Evolutionary conservation across 35 echinoderm and acorn worm species (phyloP).

Genomic region (Eucidaris tribuloides): DNA sequence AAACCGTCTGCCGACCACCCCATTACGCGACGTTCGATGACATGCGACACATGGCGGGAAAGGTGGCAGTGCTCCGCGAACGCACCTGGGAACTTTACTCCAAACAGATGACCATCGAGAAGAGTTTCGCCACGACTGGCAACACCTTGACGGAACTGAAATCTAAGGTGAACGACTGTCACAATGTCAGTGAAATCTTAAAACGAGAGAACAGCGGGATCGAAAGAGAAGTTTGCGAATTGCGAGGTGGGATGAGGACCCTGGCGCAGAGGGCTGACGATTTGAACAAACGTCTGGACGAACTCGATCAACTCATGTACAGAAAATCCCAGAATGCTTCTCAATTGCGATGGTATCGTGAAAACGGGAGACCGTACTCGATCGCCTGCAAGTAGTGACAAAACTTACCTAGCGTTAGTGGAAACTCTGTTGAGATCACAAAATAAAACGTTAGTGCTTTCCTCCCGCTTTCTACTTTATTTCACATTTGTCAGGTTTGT

Average conservation of each 20-base stretch:
- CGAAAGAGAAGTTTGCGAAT: not conserved
- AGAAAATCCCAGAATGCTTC: not conserved
- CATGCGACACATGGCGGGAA: slow-evolving; percentile 20
- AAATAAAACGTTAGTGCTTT: no score
- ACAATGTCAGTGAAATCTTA: not conserved
- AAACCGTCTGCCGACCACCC: not conserved
- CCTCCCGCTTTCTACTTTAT: no score
- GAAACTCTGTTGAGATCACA: no score
- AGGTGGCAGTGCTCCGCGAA: slow-evolving; percentile 13
- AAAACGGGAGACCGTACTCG: not conserved
- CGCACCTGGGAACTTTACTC: slow-evolving; percentile 15
- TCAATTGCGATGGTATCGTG: not conserved
- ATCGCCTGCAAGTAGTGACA: not conserved
- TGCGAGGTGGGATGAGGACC: slow-evolving; percentile 6
- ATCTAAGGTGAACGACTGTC: not conserved
- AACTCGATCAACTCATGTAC: not conserved
- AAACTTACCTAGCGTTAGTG: no score
- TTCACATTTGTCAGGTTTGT: no score
- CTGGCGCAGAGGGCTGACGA: not conserved
- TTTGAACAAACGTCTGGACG: slow-evolving; percentile 13
- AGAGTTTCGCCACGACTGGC: slow-evolving; percentile 6
- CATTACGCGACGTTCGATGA: slow-evolving; percentile 2
- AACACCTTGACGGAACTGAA: not conserved
- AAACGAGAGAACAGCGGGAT: not conserved
- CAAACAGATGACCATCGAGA: slow-evolving; percentile 22